These are phyloP conservation scores for Arctocebus calabarensis DNA, from an alignment of 2,797 vertebrate genomes.

Conservation along the genomic window DNA sequence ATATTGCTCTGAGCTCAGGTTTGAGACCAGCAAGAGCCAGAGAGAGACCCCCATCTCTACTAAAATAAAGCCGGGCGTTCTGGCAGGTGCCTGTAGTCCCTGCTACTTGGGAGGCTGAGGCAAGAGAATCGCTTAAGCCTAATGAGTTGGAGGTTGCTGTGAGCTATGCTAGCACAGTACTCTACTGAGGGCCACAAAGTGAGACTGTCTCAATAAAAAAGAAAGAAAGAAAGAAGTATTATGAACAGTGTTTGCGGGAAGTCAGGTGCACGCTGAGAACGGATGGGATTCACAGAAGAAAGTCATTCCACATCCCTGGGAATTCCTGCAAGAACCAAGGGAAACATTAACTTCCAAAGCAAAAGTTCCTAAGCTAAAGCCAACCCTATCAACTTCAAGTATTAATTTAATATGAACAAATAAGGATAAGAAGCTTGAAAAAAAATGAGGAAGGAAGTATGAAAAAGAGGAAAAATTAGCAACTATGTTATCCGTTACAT, in stretches of 20 bases:
- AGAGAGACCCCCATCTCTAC: no score
- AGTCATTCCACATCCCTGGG: neutral
- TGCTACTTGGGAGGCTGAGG: no score
- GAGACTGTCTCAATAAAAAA: no score
- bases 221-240: neutral
- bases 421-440: constrained; percentile 31
- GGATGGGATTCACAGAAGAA: neutral
- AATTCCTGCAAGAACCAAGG: constrained; percentile 48
- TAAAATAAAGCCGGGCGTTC: no score
- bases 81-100: no score
- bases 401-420: constrained; percentile 26
- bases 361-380: neutral
- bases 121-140: no score
- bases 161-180: no score
- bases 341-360: constrained; percentile 51
- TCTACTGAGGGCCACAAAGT: no score
- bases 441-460: neutral
- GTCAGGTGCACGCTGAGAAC: neutral
- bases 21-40: no score
- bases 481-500: neutral
- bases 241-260: constrained; percentile 31
- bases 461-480: neutral
- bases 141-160: no score
- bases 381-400: neutral
- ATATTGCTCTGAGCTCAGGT: no score